Evolutionary conservation across 2,113 vertebrate genomes (phyloP).

Genomic region (Aphyosemion australe): DNA sequence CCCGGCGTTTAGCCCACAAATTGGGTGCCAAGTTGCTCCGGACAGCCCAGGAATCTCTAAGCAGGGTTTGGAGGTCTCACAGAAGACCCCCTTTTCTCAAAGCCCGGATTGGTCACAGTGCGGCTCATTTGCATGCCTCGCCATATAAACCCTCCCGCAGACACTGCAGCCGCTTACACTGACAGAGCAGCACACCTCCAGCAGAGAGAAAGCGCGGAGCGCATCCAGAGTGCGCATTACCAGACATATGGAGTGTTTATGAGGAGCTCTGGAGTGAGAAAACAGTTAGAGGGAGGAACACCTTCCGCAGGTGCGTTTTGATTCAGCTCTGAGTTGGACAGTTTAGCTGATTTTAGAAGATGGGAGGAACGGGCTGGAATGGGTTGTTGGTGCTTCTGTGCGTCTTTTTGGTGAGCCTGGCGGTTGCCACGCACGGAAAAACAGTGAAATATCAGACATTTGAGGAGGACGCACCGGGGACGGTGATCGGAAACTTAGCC

Average conservation of each 20-base stretch:
- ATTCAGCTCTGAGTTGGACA: constrained; percentile 38
- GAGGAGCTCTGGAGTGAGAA: constrained; percentile 11
- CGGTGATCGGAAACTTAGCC: constrained; percentile 92
- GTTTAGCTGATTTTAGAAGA: constrained; percentile 50
- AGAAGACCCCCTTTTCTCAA: constrained; percentile 65
- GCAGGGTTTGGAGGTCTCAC: constrained; percentile 78
- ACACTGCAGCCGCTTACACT: constrained; percentile 77
- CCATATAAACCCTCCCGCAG: constrained; percentile 85
- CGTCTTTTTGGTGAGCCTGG: constrained; percentile 55
- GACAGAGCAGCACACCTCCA: constrained; percentile 69
- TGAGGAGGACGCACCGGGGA: constrained; percentile 91
- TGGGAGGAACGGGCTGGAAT: constrained; percentile 68
- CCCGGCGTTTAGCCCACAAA: constrained; percentile 66
- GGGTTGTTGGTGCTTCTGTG: constrained; percentile 62
- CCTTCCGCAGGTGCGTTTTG: constrained; percentile 31
- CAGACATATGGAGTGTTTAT: constrained; percentile 66
- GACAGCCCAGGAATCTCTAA: constrained; percentile 81
- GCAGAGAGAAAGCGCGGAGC: constrained; percentile 49
- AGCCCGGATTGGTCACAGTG: constrained; percentile 77
- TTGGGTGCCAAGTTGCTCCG: constrained; percentile 76
- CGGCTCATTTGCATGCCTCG: constrained; percentile 89
- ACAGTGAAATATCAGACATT: constrained; percentile 92
- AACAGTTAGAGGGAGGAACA: constrained; percentile 11
- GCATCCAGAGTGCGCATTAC: constrained; percentile 62
- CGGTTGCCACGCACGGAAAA: constrained; percentile 75